These are phyloP conservation scores for Pungitius pungitius DNA, from an alignment of 2,113 vertebrate genomes.

Conservation along the genomic window DNA sequence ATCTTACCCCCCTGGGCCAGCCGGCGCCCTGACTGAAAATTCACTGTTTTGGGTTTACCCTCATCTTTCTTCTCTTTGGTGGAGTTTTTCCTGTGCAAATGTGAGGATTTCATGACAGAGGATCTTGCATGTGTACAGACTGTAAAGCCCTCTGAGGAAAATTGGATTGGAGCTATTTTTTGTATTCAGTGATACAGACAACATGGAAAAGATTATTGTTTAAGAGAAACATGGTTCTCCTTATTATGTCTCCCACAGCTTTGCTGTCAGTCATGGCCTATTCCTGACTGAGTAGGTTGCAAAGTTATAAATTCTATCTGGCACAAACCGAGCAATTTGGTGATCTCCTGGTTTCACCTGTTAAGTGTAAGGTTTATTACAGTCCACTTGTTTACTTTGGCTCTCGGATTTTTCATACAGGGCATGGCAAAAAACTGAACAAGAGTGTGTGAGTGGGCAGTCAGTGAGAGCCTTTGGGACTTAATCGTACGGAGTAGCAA, in stretches of 20 bases:
- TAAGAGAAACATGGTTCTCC: neutral
- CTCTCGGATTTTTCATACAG: constrained; percentile 15
- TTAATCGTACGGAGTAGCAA: constrained; percentile 61
- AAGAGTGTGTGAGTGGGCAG: constrained; percentile 30
- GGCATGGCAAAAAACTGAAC: neutral
- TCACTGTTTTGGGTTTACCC: neutral
- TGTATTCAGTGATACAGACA: too few species aligned
- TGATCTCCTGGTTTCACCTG: neutral
- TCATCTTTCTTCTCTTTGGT: neutral
- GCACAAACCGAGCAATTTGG: neutral
- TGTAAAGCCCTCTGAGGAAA: too few species aligned
- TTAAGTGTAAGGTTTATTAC: constrained; percentile 15
- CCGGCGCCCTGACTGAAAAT: neutral
- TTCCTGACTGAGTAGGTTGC: neutral
- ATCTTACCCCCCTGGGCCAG: neutral
- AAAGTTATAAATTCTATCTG: neutral
- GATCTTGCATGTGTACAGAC: neutral
- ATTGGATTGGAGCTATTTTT: too few species aligned
- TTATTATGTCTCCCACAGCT: neutral
- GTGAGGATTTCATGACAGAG: too few species aligned
- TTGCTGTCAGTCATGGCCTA: neutral
- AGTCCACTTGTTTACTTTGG: constrained; percentile 35
- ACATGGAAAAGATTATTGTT: too few species aligned
- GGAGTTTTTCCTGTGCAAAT: neutral
- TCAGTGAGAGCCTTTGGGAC: constrained; percentile 56